Percentiles rank a stretch among this genome's conserved stretches.
Evolutionary conservation across 2,888 invertebrate genomes (phyloP).

Genomic region (Dryocosmus kuriphilus): DNA sequence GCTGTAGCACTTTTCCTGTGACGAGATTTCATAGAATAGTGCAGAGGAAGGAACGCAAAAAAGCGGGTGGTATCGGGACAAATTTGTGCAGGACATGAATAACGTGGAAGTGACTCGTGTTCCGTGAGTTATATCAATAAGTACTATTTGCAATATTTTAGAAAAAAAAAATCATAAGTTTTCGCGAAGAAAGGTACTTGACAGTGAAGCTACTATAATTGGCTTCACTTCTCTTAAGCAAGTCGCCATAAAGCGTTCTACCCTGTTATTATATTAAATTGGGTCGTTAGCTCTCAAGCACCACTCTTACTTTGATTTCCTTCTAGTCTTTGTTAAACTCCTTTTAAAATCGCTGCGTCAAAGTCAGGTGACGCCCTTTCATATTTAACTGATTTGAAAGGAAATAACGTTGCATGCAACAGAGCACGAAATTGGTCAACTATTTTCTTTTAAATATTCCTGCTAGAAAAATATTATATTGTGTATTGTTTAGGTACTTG

Average conservation of each 20-base stretch:
- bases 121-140: constrained; percentile 82
- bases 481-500: too few relatives aligned
- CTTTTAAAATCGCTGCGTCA: constrained; percentile 27
- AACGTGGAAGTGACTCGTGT: constrained; percentile 91
- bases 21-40: constrained; percentile 28
- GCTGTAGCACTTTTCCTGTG: constrained; percentile 18
- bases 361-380: constrained; percentile 32
- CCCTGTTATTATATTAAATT: constrained; percentile 36
- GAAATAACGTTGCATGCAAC: constrained; percentile 11
- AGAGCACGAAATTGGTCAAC: neutral
- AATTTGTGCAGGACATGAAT: constrained; percentile 91
- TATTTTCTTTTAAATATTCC: too few relatives aligned
- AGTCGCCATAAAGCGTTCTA: constrained; percentile 16
- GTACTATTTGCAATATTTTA: neutral
- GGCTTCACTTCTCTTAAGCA: constrained; percentile 10
- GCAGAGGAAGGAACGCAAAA: constrained; percentile 14
- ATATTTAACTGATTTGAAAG: constrained; percentile 16
- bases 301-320: constrained; percentile 31
- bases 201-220: constrained; percentile 6
- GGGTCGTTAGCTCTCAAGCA: constrained; percentile 32
- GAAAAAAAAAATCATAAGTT: neutral
- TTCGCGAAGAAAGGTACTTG: neutral
- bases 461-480: too few relatives aligned
- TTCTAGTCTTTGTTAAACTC: constrained; percentile 30
- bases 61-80: constrained; percentile 80